A percentile compares a stretch with the other conserved stretches of the same genome.
Evolutionary conservation across 2,888 invertebrate genomes (phyloP).

Genomic region (Andrena praecox): DNA sequence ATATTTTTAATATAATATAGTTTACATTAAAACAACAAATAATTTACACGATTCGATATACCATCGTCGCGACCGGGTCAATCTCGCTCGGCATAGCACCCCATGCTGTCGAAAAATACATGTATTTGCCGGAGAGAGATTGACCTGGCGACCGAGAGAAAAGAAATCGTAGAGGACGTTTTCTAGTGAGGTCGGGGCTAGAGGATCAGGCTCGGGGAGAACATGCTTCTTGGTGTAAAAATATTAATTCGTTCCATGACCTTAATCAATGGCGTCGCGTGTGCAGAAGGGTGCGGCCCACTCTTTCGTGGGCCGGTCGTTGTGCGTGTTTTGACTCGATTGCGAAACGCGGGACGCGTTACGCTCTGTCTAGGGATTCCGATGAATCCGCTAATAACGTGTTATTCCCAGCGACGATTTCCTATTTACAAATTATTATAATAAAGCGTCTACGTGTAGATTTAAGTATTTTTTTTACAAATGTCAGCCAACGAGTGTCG

Average conservation of each 20-base stretch:
- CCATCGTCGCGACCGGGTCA: conserved; percentile 57
- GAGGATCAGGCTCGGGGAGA: conserved; percentile 12
- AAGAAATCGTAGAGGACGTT: conserved; percentile 33
- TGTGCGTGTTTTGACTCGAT: conserved; percentile 47
- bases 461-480: conserved; percentile 67
- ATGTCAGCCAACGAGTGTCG: conserved; percentile 29
- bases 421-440: conserved; percentile 66
- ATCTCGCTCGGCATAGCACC: conserved; percentile 77
- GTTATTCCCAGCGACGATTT: conserved; percentile 12
- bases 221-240: conserved; percentile 36
- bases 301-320: conserved; percentile 13
- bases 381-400: conserved; percentile 7
- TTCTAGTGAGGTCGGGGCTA: conserved; percentile 29
- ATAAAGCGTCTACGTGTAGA: conserved; percentile 53
- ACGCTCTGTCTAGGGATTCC: conserved; percentile 4
- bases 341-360: not conserved
- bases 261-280: conserved; percentile 41
- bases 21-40: conserved; percentile 80
- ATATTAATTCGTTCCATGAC: conserved; percentile 47
- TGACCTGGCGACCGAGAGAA: conserved; percentile 47
- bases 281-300: conserved; percentile 46
- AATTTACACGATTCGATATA: conserved; percentile 78
- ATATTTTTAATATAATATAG: conserved; percentile 70
- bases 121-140: conserved; percentile 66
- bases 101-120: conserved; percentile 73